Evolutionary conservation across 1,140 invertebrate genomes (phyloP).

Genomic region (Myzus persicae): DNA sequence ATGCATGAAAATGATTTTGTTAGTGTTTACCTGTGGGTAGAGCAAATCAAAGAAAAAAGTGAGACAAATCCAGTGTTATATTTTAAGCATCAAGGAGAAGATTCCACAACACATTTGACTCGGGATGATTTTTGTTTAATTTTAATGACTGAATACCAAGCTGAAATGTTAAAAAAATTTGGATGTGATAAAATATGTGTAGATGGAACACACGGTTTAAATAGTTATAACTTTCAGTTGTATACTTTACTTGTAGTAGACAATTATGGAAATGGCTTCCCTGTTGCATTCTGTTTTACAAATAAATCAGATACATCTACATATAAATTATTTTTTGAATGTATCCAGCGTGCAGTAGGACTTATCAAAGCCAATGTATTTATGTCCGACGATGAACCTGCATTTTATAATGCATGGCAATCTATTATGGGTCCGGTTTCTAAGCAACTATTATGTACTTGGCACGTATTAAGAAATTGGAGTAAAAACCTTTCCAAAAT

Average conservation of each 20-base stretch:
- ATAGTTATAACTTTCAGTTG: neutral
- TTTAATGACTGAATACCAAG: no score
- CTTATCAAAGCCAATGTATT: neutral
- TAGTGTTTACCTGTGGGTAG: neutral
- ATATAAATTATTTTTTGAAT: constrained; percentile 16
- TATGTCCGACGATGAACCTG: neutral
- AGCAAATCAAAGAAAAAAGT: neutral
- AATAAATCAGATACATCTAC: neutral
- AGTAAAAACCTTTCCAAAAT: constrained; percentile 14
- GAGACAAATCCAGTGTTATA: neutral
- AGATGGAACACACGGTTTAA: neutral
- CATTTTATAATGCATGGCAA: neutral
- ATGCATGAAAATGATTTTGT: neutral
- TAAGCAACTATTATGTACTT: neutral
- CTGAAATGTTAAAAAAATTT: neutral
- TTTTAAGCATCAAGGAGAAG: no score
- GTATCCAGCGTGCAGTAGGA: neutral
- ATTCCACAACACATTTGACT: no score
- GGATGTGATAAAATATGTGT: neutral
- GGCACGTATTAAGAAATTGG: neutral
- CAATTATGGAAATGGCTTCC: neutral
- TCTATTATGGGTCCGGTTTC: neutral
- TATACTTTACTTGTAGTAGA: neutral
- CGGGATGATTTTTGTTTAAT: no score
- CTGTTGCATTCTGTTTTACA: no score